A percentile compares a stretch with the other conserved stretches of the same genome.
phyloP scores from a whole-genome alignment of 2,113 vertebrate species.

The Herpetotheres cachinnans region DNA sequence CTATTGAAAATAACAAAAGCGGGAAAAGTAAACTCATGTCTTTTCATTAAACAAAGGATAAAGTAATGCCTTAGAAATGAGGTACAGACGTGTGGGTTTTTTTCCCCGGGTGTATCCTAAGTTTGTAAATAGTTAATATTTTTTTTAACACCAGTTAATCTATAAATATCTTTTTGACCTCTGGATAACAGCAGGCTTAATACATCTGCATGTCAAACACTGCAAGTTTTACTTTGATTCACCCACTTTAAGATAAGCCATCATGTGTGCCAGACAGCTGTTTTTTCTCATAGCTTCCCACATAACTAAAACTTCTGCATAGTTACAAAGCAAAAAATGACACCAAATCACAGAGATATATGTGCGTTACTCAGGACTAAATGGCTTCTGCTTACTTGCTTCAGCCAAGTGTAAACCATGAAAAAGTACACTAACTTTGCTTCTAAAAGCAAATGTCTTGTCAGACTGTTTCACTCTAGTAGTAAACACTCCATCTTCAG shows the following conservation, averaged over 20 bases:
- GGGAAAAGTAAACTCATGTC: constrained; percentile 2
- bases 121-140: constrained; percentile 26
- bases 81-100: background rate
- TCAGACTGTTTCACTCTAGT: background rate
- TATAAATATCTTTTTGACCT: constrained; percentile 51
- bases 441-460: constrained; percentile 4
- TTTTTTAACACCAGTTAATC: constrained; percentile 28
- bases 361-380: background rate
- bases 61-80: background rate
- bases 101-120: background rate
- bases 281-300: constrained; percentile 43
- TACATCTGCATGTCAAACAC: constrained; percentile 34
- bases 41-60: constrained; percentile 23
- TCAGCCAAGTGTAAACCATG: constrained; percentile 11
- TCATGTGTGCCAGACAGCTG: constrained; percentile 41
- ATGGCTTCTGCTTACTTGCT: constrained; percentile 37
- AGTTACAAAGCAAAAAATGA: constrained; percentile 30
- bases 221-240: constrained; percentile 49
- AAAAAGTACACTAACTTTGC: background rate
- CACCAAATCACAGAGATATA: background rate
- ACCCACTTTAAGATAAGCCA: constrained; percentile 28
- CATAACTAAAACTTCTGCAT: constrained; percentile 48
- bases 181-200: background rate
- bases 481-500: background rate
- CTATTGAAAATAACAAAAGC: constrained; percentile 20